phyloP scores from a whole-genome alignment of 2,797 vertebrate genomes.

The Gila robusta region DNA sequence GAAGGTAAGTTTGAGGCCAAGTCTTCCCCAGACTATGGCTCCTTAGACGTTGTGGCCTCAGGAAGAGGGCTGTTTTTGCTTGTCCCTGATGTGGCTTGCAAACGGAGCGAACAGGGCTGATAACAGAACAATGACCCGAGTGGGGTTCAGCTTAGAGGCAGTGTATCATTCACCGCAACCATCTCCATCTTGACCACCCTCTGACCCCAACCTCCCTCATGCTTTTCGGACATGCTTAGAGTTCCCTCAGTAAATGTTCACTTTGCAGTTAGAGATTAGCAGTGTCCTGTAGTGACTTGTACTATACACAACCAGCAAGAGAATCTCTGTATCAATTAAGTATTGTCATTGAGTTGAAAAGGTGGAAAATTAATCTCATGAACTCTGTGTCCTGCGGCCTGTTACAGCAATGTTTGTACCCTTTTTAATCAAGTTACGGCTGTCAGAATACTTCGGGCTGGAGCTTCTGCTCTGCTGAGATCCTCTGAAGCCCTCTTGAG shows the following conservation, averaged over 20 bases:
- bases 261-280: slow-evolving; percentile 19
- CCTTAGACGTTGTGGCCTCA: slow-evolving; percentile 60
- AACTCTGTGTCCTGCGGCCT: not conserved
- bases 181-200: slow-evolving; percentile 11
- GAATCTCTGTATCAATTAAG: not conserved
- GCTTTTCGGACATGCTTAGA: not conserved
- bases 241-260: slow-evolving; percentile 18
- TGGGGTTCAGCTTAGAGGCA: slow-evolving; percentile 48
- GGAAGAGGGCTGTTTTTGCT: slow-evolving; percentile 66
- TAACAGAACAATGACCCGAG: slow-evolving; percentile 63
- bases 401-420: not conserved
- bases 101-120: slow-evolving; percentile 58
- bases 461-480: not conserved
- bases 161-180: slow-evolving; percentile 1
- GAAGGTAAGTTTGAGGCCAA: slow-evolving; percentile 70
- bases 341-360: slow-evolving; percentile 24
- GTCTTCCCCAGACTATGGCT: slow-evolving; percentile 58
- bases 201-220: slow-evolving; percentile 28
- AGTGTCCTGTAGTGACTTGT: slow-evolving; percentile 12
- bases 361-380: not conserved
- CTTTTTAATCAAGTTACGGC: slow-evolving; percentile 12
- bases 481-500: slow-evolving; percentile 20
- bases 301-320: not conserved
- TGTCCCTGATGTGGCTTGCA: slow-evolving; percentile 51
- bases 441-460: not conserved